Evolutionary conservation across 2,113 vertebrate species (phyloP).

Genomic region (Corythaixoides concolor): DNA sequence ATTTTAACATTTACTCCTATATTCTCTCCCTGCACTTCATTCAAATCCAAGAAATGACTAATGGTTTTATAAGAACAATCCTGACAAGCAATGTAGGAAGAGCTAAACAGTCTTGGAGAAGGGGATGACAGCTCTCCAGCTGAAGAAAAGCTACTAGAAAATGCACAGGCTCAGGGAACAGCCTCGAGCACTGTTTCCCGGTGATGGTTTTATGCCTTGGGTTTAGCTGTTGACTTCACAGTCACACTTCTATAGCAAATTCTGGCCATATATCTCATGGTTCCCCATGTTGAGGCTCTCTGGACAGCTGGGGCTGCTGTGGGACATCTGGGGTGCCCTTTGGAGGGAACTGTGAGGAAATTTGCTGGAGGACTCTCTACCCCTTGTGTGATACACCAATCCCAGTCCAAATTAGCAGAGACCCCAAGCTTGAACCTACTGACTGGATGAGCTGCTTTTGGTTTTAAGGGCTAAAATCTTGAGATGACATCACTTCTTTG

Average conservation of each 20-base stretch:
- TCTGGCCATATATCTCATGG: fast-evolving
- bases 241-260: background rate
- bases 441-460: background rate
- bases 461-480: background rate
- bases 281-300: background rate
- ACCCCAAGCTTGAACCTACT: background rate
- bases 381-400: fast-evolving
- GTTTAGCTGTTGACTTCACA: background rate
- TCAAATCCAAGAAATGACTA: background rate
- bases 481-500: background rate
- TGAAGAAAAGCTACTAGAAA: background rate
- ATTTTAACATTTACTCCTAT: background rate
- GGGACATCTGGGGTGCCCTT: background rate
- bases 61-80: background rate
- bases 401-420: background rate
- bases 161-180: fast-evolving
- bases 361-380: background rate
- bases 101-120: background rate
- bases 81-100: background rate
- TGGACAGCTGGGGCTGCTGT: background rate
- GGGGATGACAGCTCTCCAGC: background rate
- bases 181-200: fast-evolving
- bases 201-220: background rate
- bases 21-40: background rate
- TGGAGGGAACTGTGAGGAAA: background rate